phyloP scores from a whole-genome alignment of 2,113 vertebrate species.

The Saguinus midas region DNA sequence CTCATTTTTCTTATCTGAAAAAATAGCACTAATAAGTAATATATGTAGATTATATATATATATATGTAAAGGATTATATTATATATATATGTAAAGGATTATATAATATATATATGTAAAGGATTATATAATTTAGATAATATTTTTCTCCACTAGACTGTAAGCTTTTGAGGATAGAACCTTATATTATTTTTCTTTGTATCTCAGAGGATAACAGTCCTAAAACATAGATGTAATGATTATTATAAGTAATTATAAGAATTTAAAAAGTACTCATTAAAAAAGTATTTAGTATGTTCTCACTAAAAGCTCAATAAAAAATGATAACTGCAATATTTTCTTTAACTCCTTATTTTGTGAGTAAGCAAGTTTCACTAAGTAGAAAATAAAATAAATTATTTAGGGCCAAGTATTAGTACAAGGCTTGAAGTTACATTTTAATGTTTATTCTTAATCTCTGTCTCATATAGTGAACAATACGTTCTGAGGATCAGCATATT shows the following conservation, averaged over 20 bases:
- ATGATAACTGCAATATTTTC: not conserved
- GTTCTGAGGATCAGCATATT: not conserved
- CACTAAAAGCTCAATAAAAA: not conserved
- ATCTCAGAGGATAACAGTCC: not conserved
- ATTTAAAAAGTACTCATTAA: not conserved
- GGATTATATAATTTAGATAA: not conserved
- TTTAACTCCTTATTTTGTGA: not conserved
- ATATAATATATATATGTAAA: not conserved
- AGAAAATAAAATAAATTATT: not conserved
- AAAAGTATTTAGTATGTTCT: not conserved
- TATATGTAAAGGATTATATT: too few relatives aligned
- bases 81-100: not conserved
- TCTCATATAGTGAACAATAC: not conserved
- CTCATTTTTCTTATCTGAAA: not conserved
- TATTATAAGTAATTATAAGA: too few relatives aligned
- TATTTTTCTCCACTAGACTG: not conserved
- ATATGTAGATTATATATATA: not conserved
- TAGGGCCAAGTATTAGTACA: not conserved
- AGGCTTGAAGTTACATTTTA: not conserved
- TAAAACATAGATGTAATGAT: not conserved
- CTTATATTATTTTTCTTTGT: not conserved
- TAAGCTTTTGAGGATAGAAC: not conserved
- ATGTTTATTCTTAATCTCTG: not conserved
- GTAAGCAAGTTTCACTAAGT: not conserved
- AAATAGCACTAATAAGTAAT: not conserved